A percentile compares a stretch with the other conserved stretches of the same genome.
phyloP scores from a whole-genome alignment of 30 jellyfish, hydroid and myxozoan species.

The Cassiopea andromeda region DNA sequence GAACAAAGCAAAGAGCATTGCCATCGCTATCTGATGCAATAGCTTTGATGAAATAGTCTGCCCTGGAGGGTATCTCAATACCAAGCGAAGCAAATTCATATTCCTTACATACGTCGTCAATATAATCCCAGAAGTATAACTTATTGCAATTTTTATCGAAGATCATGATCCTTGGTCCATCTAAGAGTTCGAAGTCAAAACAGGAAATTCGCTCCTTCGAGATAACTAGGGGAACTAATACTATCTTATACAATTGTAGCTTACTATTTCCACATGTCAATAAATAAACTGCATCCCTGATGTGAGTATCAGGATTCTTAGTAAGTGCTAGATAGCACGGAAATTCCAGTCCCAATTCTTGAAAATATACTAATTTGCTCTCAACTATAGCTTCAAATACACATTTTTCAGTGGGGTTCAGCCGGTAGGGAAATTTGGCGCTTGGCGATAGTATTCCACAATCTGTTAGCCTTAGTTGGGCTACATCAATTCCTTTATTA shows the following conservation, averaged over 20 bases:
- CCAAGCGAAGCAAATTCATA: neutral
- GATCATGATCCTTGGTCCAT: constrained; percentile 23
- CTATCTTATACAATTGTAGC: neutral
- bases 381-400: neutral
- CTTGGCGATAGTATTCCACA: neutral
- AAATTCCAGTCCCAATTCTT: constrained; percentile 4
- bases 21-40: neutral
- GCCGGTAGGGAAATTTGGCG: neutral
- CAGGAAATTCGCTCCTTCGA: neutral
- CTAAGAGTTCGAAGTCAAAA: neutral
- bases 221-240: neutral
- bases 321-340: constrained; percentile 9
- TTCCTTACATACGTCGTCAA: constrained; percentile 3
- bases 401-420: neutral
- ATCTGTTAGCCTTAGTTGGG: neutral
- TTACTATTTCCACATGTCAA: neutral
- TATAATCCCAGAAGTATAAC: neutral
- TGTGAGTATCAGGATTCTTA: neutral
- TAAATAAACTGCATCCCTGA: neutral
- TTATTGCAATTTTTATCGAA: neutral
- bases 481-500: neutral
- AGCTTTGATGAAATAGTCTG: neutral
- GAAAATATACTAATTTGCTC: neutral
- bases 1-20: neutral
- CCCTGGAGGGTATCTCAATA: neutral